phyloP scores from a whole-genome alignment of 2,113 vertebrate genomes.

The Aptenodytes forsteri region DNA sequence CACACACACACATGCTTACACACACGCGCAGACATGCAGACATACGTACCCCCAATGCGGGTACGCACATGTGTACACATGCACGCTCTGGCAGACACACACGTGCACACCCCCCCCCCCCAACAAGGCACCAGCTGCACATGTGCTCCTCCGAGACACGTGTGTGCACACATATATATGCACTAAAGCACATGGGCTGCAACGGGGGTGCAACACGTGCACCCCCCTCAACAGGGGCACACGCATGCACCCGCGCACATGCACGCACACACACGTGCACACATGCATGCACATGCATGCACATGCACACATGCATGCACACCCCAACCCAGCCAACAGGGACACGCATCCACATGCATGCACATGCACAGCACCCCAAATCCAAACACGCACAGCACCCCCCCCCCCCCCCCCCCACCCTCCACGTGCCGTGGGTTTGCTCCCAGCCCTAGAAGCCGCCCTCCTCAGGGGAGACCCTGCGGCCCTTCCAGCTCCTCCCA shows the following conservation, averaged over 20 bases:
- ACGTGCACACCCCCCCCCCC: fast-evolving
- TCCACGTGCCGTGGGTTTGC: fast-evolving
- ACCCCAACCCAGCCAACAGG: neutral
- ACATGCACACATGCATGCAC: fast-evolving
- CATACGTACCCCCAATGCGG: fast-evolving
- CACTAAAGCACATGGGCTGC: neutral
- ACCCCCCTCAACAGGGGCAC: too few species aligned
- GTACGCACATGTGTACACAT: fast-evolving
- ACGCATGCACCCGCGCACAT: too few species aligned
- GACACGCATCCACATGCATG: fast-evolving
- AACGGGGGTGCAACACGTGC: neutral
- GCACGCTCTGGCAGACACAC: neutral
- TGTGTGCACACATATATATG: neutral
- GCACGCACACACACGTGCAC: too few species aligned
- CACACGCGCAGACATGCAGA: neutral
- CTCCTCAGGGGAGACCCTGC: neutral
- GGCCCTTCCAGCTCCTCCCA: neutral
- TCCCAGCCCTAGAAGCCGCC: neutral
- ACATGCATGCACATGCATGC: neutral
- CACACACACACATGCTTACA: too few species aligned
- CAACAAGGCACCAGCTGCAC: neutral
- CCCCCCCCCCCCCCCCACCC: too few species aligned
- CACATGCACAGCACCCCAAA: neutral
- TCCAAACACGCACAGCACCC: neutral
- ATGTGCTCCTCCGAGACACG: neutral